phyloP scores from a whole-genome alignment of 2,888 invertebrate genomes.

The Scaptomyza reducta region DNA sequence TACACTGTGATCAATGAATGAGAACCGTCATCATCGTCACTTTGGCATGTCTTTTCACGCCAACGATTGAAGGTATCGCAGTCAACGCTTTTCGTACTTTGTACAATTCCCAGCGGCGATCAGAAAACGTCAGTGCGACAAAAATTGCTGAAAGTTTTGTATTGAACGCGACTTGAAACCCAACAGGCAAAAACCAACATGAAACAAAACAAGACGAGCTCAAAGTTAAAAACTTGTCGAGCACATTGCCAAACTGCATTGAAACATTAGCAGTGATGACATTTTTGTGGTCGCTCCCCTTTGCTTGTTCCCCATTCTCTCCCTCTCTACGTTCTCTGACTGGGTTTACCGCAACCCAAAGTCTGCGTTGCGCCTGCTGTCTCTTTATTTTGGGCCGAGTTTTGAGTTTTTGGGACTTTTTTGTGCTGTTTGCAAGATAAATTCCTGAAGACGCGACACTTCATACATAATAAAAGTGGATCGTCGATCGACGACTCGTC shows the following conservation, averaged over 20 bases:
- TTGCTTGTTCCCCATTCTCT: not conserved
- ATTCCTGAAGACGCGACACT: conserved; percentile 77
- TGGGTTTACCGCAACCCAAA: conserved; percentile 25
- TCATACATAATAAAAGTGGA: conserved; percentile 78
- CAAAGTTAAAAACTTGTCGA: conserved; percentile 44
- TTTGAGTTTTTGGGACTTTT: conserved; percentile 31
- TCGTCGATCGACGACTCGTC: conserved; percentile 46
- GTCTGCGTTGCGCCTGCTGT: conserved; percentile 58
- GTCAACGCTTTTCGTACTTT: conserved; percentile 72
- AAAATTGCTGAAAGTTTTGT: conserved; percentile 68
- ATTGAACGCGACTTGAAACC: conserved; percentile 63
- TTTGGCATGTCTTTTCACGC: conserved; percentile 74
- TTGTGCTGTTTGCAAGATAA: conserved; percentile 42
- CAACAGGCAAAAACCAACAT: conserved; percentile 30
- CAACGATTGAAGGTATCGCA: conserved; percentile 78
- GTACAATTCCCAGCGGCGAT: conserved; percentile 66
- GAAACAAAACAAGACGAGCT: conserved; percentile 56
- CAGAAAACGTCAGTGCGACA: conserved; percentile 49
- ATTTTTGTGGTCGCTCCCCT: conserved; percentile 78
- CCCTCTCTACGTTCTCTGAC: not conserved
- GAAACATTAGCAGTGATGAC: conserved; percentile 83
- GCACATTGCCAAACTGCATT: conserved; percentile 72
- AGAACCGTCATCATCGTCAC: conserved; percentile 54
- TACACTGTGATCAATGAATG: conserved; percentile 40
- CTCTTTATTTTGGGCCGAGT: conserved; percentile 36